Percentiles rank a stretch among this genome's conserved stretches.
Conservation (phyloP, 2,888 invertebrate genomes). For the Cerceris ruficornis region DNA sequence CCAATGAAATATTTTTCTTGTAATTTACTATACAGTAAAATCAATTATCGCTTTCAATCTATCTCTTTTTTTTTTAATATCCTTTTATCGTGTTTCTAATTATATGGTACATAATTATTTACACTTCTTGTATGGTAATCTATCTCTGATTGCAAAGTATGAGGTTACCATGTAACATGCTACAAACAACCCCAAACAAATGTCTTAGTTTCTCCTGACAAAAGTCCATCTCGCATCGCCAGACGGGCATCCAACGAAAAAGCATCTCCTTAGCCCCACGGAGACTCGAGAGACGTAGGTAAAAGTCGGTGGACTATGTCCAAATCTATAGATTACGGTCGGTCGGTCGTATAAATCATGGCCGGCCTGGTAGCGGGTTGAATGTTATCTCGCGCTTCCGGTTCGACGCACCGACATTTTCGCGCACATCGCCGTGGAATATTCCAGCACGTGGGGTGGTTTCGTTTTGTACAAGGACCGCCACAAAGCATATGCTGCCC, state of each 20-base stretch:
- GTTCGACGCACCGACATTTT: slow-evolving; percentile 75
- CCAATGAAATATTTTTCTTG: too few species aligned
- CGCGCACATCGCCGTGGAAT: slow-evolving; percentile 59
- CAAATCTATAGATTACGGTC: slow-evolving; percentile 75
- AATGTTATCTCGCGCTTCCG: slow-evolving; percentile 80
- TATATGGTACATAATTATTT: too few species aligned
- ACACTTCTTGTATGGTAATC: too few species aligned
- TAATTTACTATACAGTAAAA: too few species aligned
- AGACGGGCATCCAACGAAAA: background rate
- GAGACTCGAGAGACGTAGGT: background rate
- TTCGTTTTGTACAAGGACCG: slow-evolving; percentile 60
- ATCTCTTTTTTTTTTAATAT: too few species aligned
- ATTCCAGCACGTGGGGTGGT: slow-evolving; percentile 58
- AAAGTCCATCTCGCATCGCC: too few species aligned
- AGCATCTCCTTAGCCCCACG: slow-evolving; percentile 17
- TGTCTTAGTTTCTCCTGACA: too few species aligned
- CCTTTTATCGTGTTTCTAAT: too few species aligned
- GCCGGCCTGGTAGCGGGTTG: slow-evolving; percentile 63
- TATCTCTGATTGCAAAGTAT: too few species aligned
- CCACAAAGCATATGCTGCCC: slow-evolving; percentile 80
- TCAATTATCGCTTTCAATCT: too few species aligned
- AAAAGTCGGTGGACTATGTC: slow-evolving; percentile 72
- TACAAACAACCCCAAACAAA: too few species aligned
- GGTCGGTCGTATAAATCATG: slow-evolving; percentile 76
- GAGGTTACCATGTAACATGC: too few species aligned